phyloP scores from a whole-genome alignment of 2,888 invertebrate species.

The Agrilus cyanescens region DNA sequence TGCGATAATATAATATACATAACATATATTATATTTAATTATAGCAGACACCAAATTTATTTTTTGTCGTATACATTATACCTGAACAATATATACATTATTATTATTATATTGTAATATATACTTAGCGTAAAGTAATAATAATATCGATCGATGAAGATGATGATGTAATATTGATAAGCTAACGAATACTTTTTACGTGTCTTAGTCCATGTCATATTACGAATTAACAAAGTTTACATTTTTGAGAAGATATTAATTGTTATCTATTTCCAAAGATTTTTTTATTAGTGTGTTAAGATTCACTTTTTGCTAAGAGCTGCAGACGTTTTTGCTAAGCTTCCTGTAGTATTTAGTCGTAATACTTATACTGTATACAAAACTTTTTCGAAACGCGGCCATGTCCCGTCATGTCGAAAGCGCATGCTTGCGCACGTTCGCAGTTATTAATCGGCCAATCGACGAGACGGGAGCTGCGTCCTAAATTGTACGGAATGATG shows the following conservation, averaged over 20 bases:
- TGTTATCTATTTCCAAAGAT: slow-evolving; percentile 40
- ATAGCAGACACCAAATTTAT: slow-evolving; percentile 25
- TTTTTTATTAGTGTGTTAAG: slow-evolving; percentile 33
- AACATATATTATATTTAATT: slow-evolving; percentile 3
- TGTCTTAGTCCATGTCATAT: slow-evolving; percentile 40
- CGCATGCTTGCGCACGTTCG: neutral
- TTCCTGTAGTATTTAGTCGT: slow-evolving; percentile 16
- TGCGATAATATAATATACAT: too few relatives aligned
- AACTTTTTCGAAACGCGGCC: neutral
- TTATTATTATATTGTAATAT: slow-evolving; percentile 9
- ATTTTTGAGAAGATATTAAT: slow-evolving; percentile 35
- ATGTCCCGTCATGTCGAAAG: neutral
- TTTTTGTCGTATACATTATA: slow-evolving; percentile 22
- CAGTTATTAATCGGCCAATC: neutral
- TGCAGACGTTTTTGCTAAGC: slow-evolving; percentile 28
- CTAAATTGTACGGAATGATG: too few relatives aligned
- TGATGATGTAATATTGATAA: slow-evolving; percentile 8
- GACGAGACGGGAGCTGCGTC: too few relatives aligned
- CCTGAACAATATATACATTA: slow-evolving; percentile 17
- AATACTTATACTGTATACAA: neutral
- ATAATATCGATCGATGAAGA: neutral
- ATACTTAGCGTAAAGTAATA: slow-evolving; percentile 4
- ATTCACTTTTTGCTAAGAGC: slow-evolving; percentile 29
- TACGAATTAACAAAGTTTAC: slow-evolving; percentile 38
- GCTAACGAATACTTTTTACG: slow-evolving; percentile 36